These are phyloP conservation scores for Charanyca ferruginea DNA, from an alignment of 2,888 invertebrate species.

Conservation along the genomic window DNA sequence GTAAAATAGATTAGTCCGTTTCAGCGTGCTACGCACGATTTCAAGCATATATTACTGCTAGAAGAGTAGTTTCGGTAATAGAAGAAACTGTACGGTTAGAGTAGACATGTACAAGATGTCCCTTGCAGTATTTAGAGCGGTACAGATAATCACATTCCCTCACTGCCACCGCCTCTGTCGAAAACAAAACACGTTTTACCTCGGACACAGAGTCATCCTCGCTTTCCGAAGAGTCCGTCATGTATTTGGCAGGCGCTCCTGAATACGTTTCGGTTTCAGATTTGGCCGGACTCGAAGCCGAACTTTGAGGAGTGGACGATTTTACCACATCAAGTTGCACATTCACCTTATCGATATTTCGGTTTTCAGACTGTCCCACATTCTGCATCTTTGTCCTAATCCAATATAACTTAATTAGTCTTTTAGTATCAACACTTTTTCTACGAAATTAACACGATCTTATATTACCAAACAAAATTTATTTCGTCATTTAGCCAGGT, in stretches of 20 bases:
- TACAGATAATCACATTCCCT: slow-evolving; percentile 91
- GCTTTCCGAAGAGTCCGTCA: slow-evolving; percentile 98
- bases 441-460: slow-evolving; percentile 90
- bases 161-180: slow-evolving; percentile 89
- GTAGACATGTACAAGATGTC: slow-evolving; percentile 92
- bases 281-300: slow-evolving; percentile 95
- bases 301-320: slow-evolving; percentile 96
- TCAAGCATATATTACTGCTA: slow-evolving; percentile 71
- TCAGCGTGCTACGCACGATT: slow-evolving; percentile 80
- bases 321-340: slow-evolving; percentile 93
- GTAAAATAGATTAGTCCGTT: slow-evolving; percentile 81
- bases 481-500: slow-evolving; percentile 93
- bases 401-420: slow-evolving; percentile 90
- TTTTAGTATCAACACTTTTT: slow-evolving; percentile 90
- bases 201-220: slow-evolving; percentile 99
- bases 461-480: slow-evolving; percentile 91
- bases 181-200: slow-evolving; percentile 94
- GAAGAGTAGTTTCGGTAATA: slow-evolving; percentile 75
- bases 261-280: slow-evolving; percentile 97
- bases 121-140: slow-evolving; percentile 92
- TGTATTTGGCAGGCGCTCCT: slow-evolving; percentile 96
- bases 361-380: slow-evolving; percentile 96
- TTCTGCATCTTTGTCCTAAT: slow-evolving; percentile 97
- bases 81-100: slow-evolving; percentile 83
- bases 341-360: slow-evolving; percentile 95